Percentiles rank a stretch among this genome's conserved stretches.
Evolutionary conservation across 2,888 invertebrate species (phyloP).

Genomic region (Heterodera filipjevi): DNA sequence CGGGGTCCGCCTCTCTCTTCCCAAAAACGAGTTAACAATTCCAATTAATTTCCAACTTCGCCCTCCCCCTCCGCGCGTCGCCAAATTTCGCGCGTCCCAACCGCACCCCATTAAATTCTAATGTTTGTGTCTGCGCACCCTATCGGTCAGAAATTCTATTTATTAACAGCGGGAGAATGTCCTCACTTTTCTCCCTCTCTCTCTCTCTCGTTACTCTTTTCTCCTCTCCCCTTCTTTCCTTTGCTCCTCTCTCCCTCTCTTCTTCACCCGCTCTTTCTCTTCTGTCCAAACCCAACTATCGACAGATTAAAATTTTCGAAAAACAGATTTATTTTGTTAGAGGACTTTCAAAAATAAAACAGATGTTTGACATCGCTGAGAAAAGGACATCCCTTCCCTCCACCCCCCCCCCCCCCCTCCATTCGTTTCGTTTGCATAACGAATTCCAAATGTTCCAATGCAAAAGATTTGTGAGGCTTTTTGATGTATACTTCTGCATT

Average conservation of each 20-base stretch:
- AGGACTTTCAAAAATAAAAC: background rate
- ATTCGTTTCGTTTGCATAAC: background rate
- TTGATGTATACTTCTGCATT: background rate
- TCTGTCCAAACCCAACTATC: background rate
- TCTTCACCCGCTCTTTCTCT: background rate
- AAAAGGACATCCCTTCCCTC: background rate
- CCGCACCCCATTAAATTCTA: background rate
- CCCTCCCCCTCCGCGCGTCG: background rate
- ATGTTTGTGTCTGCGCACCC: background rate
- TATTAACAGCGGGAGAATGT: background rate
- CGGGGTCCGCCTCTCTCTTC: background rate
- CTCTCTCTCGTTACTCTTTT: too few relatives aligned
- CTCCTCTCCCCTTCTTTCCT: too few relatives aligned
- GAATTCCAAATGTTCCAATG: background rate
- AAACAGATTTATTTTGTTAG: constrained; percentile 10
- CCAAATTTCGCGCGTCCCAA: constrained; percentile 4
- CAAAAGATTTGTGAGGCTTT: background rate
- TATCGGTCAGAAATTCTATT: background rate
- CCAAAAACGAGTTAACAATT: constrained; percentile 10
- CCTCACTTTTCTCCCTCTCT: background rate
- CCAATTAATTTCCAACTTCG: constrained; percentile 5
- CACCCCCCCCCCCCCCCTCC: background rate
- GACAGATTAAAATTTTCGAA: background rate
- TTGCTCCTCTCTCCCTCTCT: background rate
- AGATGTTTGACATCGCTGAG: constrained; percentile 4